Evolutionary conservation across 1,140 invertebrate genomes (phyloP).

Genomic region (Neodiprion fabricii): DNA sequence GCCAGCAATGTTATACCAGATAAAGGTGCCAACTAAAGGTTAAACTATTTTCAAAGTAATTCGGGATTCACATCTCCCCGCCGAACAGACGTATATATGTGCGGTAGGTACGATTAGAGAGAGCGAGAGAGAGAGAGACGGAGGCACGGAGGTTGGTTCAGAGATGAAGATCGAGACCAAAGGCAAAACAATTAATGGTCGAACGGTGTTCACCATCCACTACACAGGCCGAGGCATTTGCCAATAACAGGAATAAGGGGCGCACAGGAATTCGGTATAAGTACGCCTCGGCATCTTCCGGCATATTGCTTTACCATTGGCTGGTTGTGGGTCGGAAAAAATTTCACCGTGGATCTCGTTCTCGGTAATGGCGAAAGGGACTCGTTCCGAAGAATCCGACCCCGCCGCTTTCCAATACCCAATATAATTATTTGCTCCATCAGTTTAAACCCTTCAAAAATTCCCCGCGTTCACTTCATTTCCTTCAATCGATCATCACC

Average conservation of each 20-base stretch:
- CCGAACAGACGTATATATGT: too few relatives aligned
- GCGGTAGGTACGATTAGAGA: too few relatives aligned
- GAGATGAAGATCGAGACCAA: conserved; percentile 1
- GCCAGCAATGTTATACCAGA: too few relatives aligned
- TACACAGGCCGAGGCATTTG: conserved; percentile 40
- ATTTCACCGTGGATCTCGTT: conserved; percentile 30
- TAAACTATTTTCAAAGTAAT: too few relatives aligned
- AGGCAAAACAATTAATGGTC: not conserved
- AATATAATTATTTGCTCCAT: conserved; percentile 44
- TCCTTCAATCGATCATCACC: too few relatives aligned
- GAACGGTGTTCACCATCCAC: not conserved
- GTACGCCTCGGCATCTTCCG: conserved; percentile 43
- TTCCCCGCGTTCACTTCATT: conserved; percentile 12
- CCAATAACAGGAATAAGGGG: conserved; percentile 49
- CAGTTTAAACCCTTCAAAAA: conserved; percentile 29
- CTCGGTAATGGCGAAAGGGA: not conserved
- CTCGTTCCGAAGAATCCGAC: not conserved
- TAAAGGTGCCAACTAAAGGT: too few relatives aligned
- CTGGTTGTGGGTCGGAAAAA: conserved; percentile 38
- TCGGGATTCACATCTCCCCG: too few relatives aligned
- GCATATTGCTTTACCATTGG: conserved; percentile 54
- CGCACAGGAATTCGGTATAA: conserved; percentile 49
- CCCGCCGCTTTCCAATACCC: conserved; percentile 20
- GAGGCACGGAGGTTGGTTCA: not conserved
- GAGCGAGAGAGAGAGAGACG: not conserved